Conservation (phyloP, 2,888 invertebrate species). For the Chrysomela aeneicollis region DNA sequence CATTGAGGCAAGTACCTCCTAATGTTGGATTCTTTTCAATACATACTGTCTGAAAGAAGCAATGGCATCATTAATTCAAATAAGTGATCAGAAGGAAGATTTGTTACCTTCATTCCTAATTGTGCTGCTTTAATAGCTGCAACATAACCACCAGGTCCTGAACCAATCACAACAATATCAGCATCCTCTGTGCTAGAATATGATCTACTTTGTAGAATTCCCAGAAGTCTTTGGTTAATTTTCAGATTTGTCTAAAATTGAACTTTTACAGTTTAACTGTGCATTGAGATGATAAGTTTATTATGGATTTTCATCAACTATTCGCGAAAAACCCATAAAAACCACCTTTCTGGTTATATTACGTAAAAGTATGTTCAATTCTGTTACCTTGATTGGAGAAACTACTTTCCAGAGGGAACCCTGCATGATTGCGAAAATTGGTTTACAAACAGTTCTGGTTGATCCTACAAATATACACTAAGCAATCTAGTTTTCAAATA, state of each 20-base stretch:
- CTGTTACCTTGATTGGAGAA: slow-evolving; percentile 2
- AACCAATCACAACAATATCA: slow-evolving; percentile 96
- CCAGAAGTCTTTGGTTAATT: slow-evolving; percentile 53
- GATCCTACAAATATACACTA: too few species aligned
- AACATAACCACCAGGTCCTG: slow-evolving; percentile 99
- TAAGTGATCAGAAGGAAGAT: too few species aligned
- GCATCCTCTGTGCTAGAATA: slow-evolving; percentile 82
- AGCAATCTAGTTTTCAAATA: too few species aligned
- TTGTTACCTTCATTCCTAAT: slow-evolving; percentile 88
- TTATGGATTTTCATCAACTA: too few species aligned
- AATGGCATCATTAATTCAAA: too few species aligned
- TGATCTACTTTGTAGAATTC: slow-evolving; percentile 62
- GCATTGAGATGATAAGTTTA: neutral
- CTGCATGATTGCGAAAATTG: neutral
- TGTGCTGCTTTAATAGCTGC: slow-evolving; percentile 99
- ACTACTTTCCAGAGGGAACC: slow-evolving; percentile 12
- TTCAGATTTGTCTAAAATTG: slow-evolving; percentile 39
- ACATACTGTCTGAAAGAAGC: slow-evolving; percentile 75
- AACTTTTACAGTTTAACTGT: neutral
- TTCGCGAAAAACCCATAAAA: too few species aligned
- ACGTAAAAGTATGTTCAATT: slow-evolving; percentile 20
- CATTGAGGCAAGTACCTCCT: slow-evolving; percentile 98
- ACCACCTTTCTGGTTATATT: slow-evolving; percentile 16
- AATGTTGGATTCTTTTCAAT: slow-evolving; percentile 94
- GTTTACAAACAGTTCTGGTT: neutral